Base-by-base conservation (phyloP, 1,140 invertebrate genomes). In the Nylanderia fulva region DNA sequence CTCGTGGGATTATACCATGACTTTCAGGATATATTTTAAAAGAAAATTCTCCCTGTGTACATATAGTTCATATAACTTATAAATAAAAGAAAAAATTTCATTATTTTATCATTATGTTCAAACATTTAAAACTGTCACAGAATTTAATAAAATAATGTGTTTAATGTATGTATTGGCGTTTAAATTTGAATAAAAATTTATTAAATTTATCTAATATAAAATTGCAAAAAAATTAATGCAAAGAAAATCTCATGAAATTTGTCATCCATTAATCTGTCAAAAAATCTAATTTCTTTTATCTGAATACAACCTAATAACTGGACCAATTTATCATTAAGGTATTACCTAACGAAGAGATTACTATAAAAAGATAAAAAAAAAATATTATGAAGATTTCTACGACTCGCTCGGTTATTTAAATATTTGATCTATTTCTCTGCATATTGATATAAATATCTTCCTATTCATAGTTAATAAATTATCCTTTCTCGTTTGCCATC, bases 391-490 rank as follows among this genome's bases (percentile, higher is more conserved):
- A 48, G 3, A 45, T 48, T 48, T 48, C 5, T 7, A 24, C 45
- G 0, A 1, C 5, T 52, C 8, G 36, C 2, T 72, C 9, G 13
- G 60, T 4, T 39, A 68, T 8, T 80, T n/a, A 15, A 1, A 15
- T 15, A 15, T 71, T 24, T 48, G 39, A 54, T 7, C 36, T 39
- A 56, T 27, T n/a, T 54, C 2, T 29, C 11, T 0, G 4, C n/a
- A n/a, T 3, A 5, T 69, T 24, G 13, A 79, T 24, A 76, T 24
- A 77, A 85, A 27, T 45, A 18, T 64, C n/a, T 33, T 58, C 18
- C 39, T 6, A 42, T 33, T 58, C 18, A 54, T 6, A 42, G n/a
- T 76, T 69, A 69, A 66, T 68, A 79, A 80, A 39, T 80, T 58
- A 71, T 71, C 18, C 18, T 15, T 84, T 71, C 66, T 68, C 13